Percentiles rank a stretch among this genome's conserved stretches.
Evolutionary conservation across 2,797 vertebrate species (phyloP).

Genomic region (Neosalanx taihuensis): DNA sequence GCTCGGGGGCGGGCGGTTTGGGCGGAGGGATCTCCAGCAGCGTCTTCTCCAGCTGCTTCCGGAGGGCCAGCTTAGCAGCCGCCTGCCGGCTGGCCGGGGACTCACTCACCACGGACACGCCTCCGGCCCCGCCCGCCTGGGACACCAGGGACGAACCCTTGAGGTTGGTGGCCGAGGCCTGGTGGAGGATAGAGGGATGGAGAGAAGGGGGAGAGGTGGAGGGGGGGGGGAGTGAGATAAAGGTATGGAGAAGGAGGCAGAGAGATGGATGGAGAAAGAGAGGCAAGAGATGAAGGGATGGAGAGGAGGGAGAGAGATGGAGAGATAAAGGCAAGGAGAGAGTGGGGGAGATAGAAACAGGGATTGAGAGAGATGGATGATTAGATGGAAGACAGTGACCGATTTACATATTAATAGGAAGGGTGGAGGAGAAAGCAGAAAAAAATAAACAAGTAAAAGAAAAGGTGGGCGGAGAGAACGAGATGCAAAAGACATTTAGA

Average conservation of each 20-base stretch:
- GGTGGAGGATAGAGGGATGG: constrained; percentile 1
- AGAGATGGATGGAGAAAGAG: no score
- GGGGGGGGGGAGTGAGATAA: no score
- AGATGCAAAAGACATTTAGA: not conserved
- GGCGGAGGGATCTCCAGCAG: constrained; percentile 94
- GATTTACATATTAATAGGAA: no score
- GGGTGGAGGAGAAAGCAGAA: no score
- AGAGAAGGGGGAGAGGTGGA: no score
- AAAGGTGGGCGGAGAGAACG: not conserved
- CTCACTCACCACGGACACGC: constrained; percentile 73
- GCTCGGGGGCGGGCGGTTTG: constrained; percentile 87
- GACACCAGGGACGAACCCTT: constrained; percentile 74
- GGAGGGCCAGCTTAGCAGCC: constrained; percentile 88
- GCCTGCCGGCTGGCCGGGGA: constrained; percentile 91
- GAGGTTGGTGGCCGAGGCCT: constrained; percentile 79
- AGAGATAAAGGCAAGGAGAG: no score
- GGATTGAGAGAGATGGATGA: no score
- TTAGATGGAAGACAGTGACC: not conserved
- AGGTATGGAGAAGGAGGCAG: no score
- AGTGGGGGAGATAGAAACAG: no score
- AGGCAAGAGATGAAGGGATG: no score
- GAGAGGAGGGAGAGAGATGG: no score
- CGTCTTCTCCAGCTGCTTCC: constrained; percentile 96
- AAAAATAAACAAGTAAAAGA: not conserved
- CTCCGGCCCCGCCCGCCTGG: constrained; percentile 57